Evolutionary conservation across 2,113 vertebrate genomes (phyloP), one percentile per base, ranked within the genome.

Genomic region (Nymphicus hollandicus): DNA sequence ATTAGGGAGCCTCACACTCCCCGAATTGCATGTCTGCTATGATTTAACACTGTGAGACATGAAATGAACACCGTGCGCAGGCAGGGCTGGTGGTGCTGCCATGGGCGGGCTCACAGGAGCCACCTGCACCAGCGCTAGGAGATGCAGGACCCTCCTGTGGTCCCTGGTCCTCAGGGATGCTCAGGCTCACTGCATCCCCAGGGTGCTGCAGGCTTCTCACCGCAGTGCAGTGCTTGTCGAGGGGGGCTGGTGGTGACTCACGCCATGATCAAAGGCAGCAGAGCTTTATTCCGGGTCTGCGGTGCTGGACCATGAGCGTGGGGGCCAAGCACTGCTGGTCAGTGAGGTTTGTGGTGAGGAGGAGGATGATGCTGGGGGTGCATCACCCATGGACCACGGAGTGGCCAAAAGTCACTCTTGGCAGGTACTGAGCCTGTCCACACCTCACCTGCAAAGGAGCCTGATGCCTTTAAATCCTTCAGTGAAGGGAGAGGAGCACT

Each of bases 1-100:
- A 82, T 94, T 86, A 90, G 28, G 6, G 73, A 90, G 94, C 47
- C 78, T 70, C 60, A 2, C 29, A 44, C 72, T 84, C 28, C 91
- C 95, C 22, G 16, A 95, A 97, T 95, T 96, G 94, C 91, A 84
- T 53, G 95, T 97, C 95, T 72, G 95, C 91, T 97, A 17, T 87
- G 92, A 96, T 96, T 96, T 96, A 96, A 81, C 3, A 1, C 88
- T 33, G 80, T 0, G 5, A 86, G 92, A 94, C 90, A 61, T 56
- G 92, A 47, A 84, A 78, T 22, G 24, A 91, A 35, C 77, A 17
- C 84, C 0, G 0, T 8, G 8, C 3, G 10, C 66, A 39, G 86
- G 71, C 89, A 72, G 47, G 53, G 66, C 66, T 37, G 35, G 31
- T 0, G 0, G 53, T 1, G 1, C 6, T 1, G 35, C 68, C 77